Base-by-base conservation (phyloP, 2,888 invertebrate species). In the Noctua fimbriata region DNA sequence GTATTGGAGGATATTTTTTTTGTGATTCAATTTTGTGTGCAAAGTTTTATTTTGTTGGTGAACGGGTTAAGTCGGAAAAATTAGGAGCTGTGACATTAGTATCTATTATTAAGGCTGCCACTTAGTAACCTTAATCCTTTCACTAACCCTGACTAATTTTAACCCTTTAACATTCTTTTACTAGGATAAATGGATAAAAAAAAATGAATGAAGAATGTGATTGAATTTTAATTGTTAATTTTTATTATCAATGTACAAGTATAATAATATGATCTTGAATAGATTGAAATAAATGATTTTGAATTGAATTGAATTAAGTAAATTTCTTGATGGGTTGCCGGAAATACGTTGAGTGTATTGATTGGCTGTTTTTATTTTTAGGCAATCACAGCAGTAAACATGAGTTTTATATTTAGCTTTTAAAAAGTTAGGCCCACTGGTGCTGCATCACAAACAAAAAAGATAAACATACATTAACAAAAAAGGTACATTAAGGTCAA, bases 1-100 rank as follows among this genome's bases (percentile, higher is more conserved):
- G 79, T 89, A 88, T 88, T 84, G 84, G 85, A 79, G 72, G 73
- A 44, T 81, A 70, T 85, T 85, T 52, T 85, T 88, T 82, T 81
- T 75, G 32, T 63, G 77, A 82, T 87, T 87, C 84, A 81, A 85
- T 88, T 89, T 78, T 12, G 49, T 77, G 1, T 55, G 32, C 0
- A 9, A 81, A 47, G 44, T 60, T 80, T 85, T 72, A 32, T 52
- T 44, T 32, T 21, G 36, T 14, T 41, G 6, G n/a, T 72, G 63
- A 65, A 76, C 72, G 71, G 52, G 84, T 83, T 55, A 16, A 12
- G 18, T 1, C 7, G 36, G 58, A 32, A 28, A 69, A 12, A 12
- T 32, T 9, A 9, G 10, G 2, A 12, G 16, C 28, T 24, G 21
- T 9, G 14, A 32, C 9, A 21, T 41, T 44, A 9, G 9, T 32